A percentile compares a stretch with the other conserved stretches of the same genome.
Evolutionary conservation across 2,888 invertebrate species (phyloP).

Genomic region (Pristionchus mayeri): DNA sequence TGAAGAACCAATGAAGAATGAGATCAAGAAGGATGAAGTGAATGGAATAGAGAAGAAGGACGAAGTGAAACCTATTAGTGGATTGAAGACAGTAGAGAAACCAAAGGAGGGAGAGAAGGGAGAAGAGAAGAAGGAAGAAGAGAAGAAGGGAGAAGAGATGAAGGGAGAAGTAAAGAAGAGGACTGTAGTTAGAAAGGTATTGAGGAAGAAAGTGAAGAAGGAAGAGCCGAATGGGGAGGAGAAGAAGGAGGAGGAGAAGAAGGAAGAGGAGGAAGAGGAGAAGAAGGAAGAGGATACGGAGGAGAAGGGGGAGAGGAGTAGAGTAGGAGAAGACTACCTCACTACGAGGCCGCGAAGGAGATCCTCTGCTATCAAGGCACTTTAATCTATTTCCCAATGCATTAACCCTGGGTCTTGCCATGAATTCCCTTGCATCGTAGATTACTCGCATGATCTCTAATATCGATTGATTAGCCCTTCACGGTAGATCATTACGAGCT

Average conservation of each 20-base stretch:
- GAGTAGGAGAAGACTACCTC: conserved; percentile 9
- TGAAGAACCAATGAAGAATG: too few species aligned
- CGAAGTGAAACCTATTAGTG: neutral
- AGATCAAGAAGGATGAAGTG: too few species aligned
- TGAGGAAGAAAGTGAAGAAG: neutral
- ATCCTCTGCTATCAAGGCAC: conserved; percentile 31
- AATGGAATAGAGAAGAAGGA: neutral
- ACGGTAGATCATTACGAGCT: conserved; percentile 26
- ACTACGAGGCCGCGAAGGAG: conserved; percentile 28
- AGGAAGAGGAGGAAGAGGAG: conserved; percentile 48
- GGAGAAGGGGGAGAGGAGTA: neutral
- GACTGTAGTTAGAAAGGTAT: neutral
- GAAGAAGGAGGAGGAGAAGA: neutral
- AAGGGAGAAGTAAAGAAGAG: neutral
- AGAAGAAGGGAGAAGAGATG: neutral
- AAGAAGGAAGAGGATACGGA: conserved; percentile 51
- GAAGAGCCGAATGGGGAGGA: neutral
- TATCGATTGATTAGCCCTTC: neutral
- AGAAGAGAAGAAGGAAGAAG: neutral
- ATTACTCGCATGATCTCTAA: conserved; percentile 30
- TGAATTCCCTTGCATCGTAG: conserved; percentile 16
- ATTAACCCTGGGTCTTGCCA: conserved; percentile 15
- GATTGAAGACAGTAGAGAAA: too few species aligned
- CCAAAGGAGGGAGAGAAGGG: neutral
- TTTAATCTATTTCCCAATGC: neutral